Conservation (phyloP, 2,113 vertebrate genomes). For the Arothron firmamentum region DNA sequence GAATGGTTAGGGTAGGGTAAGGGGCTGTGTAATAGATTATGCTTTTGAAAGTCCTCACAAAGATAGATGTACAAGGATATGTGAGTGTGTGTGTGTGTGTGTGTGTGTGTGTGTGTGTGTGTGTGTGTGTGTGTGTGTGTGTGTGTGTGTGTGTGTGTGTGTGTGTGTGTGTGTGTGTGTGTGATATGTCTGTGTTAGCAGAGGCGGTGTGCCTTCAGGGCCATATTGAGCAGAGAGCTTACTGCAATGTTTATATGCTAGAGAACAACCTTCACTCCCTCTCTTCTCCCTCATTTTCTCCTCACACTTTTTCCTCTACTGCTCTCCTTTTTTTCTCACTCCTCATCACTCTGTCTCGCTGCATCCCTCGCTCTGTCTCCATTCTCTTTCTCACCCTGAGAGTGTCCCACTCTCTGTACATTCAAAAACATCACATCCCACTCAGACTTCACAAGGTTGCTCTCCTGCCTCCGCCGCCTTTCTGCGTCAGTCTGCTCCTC, state of each 20-base stretch:
- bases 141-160: slow-evolving; percentile 24
- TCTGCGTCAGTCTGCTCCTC: slow-evolving; percentile 43
- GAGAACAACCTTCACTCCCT: slow-evolving; percentile 65
- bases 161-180: slow-evolving; percentile 22
- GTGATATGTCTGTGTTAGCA: slow-evolving; percentile 62
- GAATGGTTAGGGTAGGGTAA: too few relatives aligned
- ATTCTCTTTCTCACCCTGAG: slow-evolving; percentile 43
- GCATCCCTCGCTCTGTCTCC: slow-evolving; percentile 7
- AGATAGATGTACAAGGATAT: too few relatives aligned
- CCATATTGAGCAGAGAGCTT: slow-evolving; percentile 69
- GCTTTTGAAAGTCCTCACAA: too few relatives aligned
- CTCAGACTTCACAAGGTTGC: slow-evolving; percentile 70
- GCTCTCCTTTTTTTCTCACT: background rate
- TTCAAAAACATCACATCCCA: slow-evolving; percentile 67
- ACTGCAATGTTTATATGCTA: slow-evolving; percentile 68
- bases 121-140: slow-evolving; percentile 42
- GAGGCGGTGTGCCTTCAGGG: slow-evolving; percentile 73
- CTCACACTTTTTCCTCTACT: slow-evolving; percentile 25
- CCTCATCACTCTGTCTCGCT: slow-evolving; percentile 13
- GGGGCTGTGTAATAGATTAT: too few relatives aligned
- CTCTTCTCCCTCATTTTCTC: slow-evolving; percentile 45
- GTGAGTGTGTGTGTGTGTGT: too few relatives aligned
- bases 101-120: too few relatives aligned
- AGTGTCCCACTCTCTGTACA: slow-evolving; percentile 49
- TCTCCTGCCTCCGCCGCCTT: slow-evolving; percentile 57